Base-by-base conservation (phyloP, 2,113 vertebrate genomes). In the Corynorhinus townsendii region DNA sequence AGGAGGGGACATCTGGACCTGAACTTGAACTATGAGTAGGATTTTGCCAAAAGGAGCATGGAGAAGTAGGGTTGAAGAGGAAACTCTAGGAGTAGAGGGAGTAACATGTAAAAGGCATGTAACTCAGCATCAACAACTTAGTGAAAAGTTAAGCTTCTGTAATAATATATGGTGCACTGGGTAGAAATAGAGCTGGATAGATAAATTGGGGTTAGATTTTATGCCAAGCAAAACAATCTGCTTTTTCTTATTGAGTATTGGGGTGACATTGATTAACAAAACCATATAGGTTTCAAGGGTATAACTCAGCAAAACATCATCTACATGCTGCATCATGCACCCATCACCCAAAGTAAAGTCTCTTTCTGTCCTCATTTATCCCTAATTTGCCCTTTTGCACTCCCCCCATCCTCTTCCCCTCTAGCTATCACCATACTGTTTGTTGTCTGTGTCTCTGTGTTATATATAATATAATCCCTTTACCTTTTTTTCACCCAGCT, bases 131-230 rank as follows among this genome's bases (percentile, higher is more conserved):
- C 47, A 69, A 71, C 71, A 72, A 69, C 19, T 56, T 64, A 47
- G 24, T 20, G 47, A 90, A 14, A 94, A 73, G 38, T 66, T 81
- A 81, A 47, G 69, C 52, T 91, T 93, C 81, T 90, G 77, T 69
- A 71, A 73, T 73, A 66, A 62, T 28, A 62, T 33, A 40, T 10
- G 62, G 54, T 38, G 24, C 43, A 16, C 35, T 76, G 76, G 56
- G 80, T 81, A 90, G 59, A 93, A 87, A 93, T 19, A 88, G 64
- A 94, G 38, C 76, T 56, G 72, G 90, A 75, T 45, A 79, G 92
- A 93, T 92, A 94, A 96, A 89, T 38, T 68, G 66, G 62, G 47
- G 40, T 89, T 76, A 87, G 88, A 77, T 20, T 77, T 43, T 69
- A 85, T 56, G 87, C 72, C 86, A 93, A 72, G 40, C n/a, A 79